Evolutionary conservation across 1,140 invertebrate genomes (phyloP).

Genomic region (Listronotus bonariensis): DNA sequence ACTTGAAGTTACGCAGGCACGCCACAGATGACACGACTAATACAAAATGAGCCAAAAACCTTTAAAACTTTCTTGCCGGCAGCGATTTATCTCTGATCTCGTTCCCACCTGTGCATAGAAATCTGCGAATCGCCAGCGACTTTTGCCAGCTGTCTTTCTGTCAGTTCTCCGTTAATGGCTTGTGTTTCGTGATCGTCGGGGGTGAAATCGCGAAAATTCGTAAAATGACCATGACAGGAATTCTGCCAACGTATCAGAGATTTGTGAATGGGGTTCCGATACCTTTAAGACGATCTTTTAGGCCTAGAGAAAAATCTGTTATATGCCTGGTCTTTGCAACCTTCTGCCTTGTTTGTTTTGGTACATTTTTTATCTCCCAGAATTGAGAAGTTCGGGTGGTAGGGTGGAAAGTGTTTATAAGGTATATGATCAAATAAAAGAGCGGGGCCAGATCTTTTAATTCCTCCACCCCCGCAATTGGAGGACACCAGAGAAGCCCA

Average conservation of each 20-base stretch:
- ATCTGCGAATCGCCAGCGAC: slow-evolving; percentile 14
- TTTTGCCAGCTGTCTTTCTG: slow-evolving; percentile 10
- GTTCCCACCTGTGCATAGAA: slow-evolving; percentile 16
- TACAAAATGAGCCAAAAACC: neutral
- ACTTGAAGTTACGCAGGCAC: no score
- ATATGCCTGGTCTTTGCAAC: slow-evolving; percentile 86
- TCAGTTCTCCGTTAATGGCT: slow-evolving; percentile 11
- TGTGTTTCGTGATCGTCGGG: neutral
- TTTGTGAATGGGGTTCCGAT: slow-evolving; percentile 80
- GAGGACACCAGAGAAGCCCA: slow-evolving; percentile 60
- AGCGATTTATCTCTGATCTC: slow-evolving; percentile 1
- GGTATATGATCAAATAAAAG: slow-evolving; percentile 85
- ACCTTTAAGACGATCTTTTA: slow-evolving; percentile 76
- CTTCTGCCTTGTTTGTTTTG: slow-evolving; percentile 88
- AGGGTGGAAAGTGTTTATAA: slow-evolving; percentile 78
- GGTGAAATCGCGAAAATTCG: slow-evolving; percentile 5
- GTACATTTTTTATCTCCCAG: slow-evolving; percentile 90
- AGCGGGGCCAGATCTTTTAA: slow-evolving; percentile 84
- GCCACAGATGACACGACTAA: neutral
- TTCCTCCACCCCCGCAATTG: slow-evolving; percentile 78
- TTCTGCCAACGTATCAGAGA: slow-evolving; percentile 78
- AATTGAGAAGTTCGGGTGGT: slow-evolving; percentile 73
- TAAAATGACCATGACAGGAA: slow-evolving; percentile 65
- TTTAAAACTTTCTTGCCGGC: neutral
- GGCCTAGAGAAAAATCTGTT: slow-evolving; percentile 87